Evolutionary conservation across 2,797 vertebrate genomes (phyloP).

Genomic region (Tragelaphus eurycerus): DNA sequence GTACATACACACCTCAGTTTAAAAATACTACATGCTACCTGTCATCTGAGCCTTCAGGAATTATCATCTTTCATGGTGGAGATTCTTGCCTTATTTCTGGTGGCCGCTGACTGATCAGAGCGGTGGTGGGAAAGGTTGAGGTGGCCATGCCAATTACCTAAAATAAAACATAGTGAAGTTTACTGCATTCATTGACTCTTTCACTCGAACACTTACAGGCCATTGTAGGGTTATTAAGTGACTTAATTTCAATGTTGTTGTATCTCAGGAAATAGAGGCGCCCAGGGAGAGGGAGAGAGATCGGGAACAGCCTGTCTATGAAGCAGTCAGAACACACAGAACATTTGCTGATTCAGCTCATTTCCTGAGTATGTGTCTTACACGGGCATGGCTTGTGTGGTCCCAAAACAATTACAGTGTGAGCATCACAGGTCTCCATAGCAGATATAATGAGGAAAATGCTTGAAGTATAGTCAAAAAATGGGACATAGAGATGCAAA

Average conservation of each 20-base stretch:
- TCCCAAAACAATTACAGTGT: neutral
- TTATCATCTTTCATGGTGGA: neutral
- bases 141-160: fast-evolving
- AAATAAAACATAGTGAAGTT: neutral
- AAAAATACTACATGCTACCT: neutral
- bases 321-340: neutral
- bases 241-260: neutral
- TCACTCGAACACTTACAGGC: neutral
- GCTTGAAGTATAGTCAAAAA: neutral
- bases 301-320: neutral
- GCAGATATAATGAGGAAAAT: neutral
- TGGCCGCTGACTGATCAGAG: neutral
- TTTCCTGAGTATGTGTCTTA: neutral
- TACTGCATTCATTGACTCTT: neutral
- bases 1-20: neutral
- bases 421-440: neutral
- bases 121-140: too few relatives aligned
- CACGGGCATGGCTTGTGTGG: neutral
- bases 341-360: neutral
- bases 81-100: neutral
- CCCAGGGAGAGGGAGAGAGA: neutral
- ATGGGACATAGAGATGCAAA: neutral
- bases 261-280: neutral
- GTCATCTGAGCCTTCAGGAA: neutral
- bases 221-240: neutral